phyloP scores from a whole-genome alignment of 1,140 invertebrate genomes.

The Argopecten irradians region DNA sequence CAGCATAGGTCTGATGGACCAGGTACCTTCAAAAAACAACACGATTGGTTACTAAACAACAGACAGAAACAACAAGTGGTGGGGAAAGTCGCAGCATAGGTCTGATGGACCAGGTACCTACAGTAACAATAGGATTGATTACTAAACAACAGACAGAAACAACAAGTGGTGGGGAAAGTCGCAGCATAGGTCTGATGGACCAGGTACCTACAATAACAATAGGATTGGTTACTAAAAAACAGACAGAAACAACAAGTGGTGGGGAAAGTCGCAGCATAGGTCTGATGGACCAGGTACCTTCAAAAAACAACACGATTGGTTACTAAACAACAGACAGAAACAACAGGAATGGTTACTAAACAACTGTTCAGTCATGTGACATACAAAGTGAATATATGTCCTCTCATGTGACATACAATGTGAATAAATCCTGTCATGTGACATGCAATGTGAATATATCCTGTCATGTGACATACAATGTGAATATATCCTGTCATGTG shows the following conservation, averaged over 20 bases:
- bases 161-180: too few relatives aligned
- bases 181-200: background rate
- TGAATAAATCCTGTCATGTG: too few relatives aligned
- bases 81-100: conserved; percentile 45
- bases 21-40: conserved; percentile 62
- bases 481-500: background rate
- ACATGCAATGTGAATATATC: background rate
- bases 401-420: background rate
- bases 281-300: conserved; percentile 68
- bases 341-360: background rate
- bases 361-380: background rate
- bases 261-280: background rate
- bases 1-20: conserved; percentile 54
- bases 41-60: background rate
- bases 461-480: background rate
- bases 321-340: background rate
- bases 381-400: background rate
- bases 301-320: background rate
- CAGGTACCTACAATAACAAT: background rate
- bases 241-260: background rate
- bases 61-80: background rate
- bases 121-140: background rate
- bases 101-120: conserved; percentile 5
- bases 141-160: background rate
- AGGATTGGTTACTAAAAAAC: too few relatives aligned